These are phyloP conservation scores for Dasypolia templi DNA, from an alignment of 2,888 invertebrate species.

Conservation along the genomic window DNA sequence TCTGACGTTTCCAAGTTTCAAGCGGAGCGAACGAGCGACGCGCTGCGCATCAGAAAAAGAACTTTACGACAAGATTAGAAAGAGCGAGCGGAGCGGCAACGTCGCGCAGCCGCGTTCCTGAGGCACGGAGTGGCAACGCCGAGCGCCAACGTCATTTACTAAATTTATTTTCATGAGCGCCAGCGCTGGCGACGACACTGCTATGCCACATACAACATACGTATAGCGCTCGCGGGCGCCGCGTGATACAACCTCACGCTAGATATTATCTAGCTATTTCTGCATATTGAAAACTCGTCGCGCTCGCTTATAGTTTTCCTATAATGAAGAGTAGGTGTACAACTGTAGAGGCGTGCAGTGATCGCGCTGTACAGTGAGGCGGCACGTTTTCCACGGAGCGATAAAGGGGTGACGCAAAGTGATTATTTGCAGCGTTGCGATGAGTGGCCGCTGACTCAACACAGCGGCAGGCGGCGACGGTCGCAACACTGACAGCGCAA, in stretches of 20 bases:
- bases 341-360: slow-evolving; percentile 72
- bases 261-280: slow-evolving; percentile 81
- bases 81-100: slow-evolving; percentile 89
- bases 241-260: slow-evolving; percentile 82
- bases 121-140: slow-evolving; percentile 86
- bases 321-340: slow-evolving; percentile 67
- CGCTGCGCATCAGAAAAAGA: slow-evolving; percentile 90
- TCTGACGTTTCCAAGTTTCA: slow-evolving; percentile 89
- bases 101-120: slow-evolving; percentile 88
- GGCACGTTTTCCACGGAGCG: slow-evolving; percentile 85
- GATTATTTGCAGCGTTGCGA: slow-evolving; percentile 89
- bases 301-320: slow-evolving; percentile 77
- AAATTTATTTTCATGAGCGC: slow-evolving; percentile 91
- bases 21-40: slow-evolving; percentile 88
- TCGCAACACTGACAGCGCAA: slow-evolving; percentile 54
- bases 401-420: slow-evolving; percentile 90
- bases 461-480: slow-evolving; percentile 69
- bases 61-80: slow-evolving; percentile 91
- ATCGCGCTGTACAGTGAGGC: slow-evolving; percentile 79
- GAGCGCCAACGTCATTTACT: slow-evolving; percentile 89
- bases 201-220: too few species aligned
- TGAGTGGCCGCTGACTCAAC: slow-evolving; percentile 89
- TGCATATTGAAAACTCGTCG: slow-evolving; percentile 79
- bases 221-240: slow-evolving; percentile 76
- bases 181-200: slow-evolving; percentile 88